Percentiles rank a stretch among this genome's conserved stretches.
These are phyloP conservation scores for Antheraea yamamai DNA, from an alignment of 2,888 invertebrate species.

Conservation along the genomic window DNA sequence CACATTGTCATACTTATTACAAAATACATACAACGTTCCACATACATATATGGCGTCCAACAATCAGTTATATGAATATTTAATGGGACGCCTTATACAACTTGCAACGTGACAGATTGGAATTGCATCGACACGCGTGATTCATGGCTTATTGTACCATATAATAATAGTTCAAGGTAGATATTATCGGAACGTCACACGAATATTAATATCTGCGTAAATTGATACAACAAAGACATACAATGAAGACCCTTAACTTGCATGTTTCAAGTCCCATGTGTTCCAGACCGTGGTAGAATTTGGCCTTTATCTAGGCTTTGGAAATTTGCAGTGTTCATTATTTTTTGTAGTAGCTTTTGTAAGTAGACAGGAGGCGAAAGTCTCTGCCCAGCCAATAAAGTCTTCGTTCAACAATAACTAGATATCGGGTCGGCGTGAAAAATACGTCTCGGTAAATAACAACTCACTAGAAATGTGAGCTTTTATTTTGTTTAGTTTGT, in stretches of 20 bases:
- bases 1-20: not conserved
- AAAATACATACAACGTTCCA: conserved; percentile 13
- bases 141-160: conserved; percentile 24
- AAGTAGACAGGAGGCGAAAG: not conserved
- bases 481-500: too few species aligned
- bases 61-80: conserved; percentile 33
- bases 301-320: not conserved
- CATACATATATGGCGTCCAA: conserved; percentile 30
- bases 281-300: not conserved
- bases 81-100: conserved; percentile 36
- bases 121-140: conserved; percentile 27
- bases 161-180: not conserved
- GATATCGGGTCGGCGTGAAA: too few species aligned
- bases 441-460: too few species aligned
- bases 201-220: not conserved
- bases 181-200: not conserved
- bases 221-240: not conserved
- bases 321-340: not conserved
- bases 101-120: conserved; percentile 34
- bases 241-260: not conserved
- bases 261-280: not conserved
- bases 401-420: too few species aligned
- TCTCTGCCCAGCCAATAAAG: too few species aligned
- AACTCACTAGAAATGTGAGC: too few species aligned
- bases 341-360: not conserved